These are phyloP conservation scores for Incurvaria masculella DNA, from an alignment of 2,888 invertebrate genomes.

Conservation along the genomic window DNA sequence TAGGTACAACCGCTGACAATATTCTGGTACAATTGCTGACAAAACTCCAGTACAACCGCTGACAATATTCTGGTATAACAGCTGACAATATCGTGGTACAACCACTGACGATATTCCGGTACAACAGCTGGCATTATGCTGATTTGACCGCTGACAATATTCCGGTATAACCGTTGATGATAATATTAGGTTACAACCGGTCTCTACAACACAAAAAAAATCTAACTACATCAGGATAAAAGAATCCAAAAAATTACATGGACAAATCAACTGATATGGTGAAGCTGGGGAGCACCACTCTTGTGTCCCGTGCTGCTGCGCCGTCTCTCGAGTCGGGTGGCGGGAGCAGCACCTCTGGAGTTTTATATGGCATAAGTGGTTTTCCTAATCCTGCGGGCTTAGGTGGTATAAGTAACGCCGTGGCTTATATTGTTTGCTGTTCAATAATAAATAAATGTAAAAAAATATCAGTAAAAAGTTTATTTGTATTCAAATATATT, in stretches of 20 bases:
- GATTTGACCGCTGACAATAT: not conserved
- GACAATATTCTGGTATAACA: not conserved
- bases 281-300: not conserved
- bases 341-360: no score
- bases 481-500: no score
- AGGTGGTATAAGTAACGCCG: no score
- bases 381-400: no score
- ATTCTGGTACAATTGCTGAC: slow-evolving; percentile 59
- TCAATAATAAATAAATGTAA: no score
- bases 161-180: not conserved
- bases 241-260: slow-evolving; percentile 3
- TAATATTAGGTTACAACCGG: not conserved
- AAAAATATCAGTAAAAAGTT: no score
- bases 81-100: not conserved
- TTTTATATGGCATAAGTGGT: no score
- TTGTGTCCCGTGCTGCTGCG: no score
- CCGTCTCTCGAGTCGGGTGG: no score
- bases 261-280: not conserved
- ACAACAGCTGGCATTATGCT: not conserved
- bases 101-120: not conserved
- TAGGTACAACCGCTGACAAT: slow-evolving; percentile 77
- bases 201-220: not conserved
- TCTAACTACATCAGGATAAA: not conserved
- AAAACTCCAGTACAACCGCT: no score
- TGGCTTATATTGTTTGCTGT: no score